Conservation (phyloP, 2,888 invertebrate species). For the Ischnura elegans region DNA sequence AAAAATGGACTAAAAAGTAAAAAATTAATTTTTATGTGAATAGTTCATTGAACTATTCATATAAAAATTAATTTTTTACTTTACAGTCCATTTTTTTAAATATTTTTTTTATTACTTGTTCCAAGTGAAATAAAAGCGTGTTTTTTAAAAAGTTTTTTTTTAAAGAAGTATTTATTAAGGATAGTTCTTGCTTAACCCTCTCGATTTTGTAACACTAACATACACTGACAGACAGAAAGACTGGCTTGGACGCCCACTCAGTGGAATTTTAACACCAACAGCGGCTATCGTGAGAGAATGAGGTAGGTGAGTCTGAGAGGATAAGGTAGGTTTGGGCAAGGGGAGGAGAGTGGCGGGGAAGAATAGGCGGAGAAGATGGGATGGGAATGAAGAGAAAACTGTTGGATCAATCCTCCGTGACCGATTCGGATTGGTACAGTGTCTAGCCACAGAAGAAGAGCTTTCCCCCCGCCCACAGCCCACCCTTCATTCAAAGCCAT, state of each 20-base stretch:
- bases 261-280: neutral
- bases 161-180: too few relatives aligned
- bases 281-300: conserved; percentile 22
- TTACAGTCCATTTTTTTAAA: too few relatives aligned
- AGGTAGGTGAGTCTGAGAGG: neutral
- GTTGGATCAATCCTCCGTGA: conserved; percentile 46
- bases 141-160: too few relatives aligned
- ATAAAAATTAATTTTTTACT: too few relatives aligned
- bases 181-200: too few relatives aligned
- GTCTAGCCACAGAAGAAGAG: neutral
- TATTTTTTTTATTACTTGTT: too few relatives aligned
- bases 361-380: neutral
- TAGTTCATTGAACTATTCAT: too few relatives aligned
- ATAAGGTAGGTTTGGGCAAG: neutral
- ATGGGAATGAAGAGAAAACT: neutral
- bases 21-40: too few relatives aligned
- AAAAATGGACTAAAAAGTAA: too few relatives aligned
- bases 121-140: too few relatives aligned
- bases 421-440: conserved; percentile 49
- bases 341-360: neutral
- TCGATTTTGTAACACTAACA: too few relatives aligned
- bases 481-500: conserved; percentile 47
- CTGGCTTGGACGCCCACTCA: neutral
- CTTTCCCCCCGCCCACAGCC: neutral
- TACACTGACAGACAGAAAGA: too few relatives aligned